Evolutionary conservation across 1,140 invertebrate genomes (phyloP).

Genomic region (Rhopalosiphum padi): DNA sequence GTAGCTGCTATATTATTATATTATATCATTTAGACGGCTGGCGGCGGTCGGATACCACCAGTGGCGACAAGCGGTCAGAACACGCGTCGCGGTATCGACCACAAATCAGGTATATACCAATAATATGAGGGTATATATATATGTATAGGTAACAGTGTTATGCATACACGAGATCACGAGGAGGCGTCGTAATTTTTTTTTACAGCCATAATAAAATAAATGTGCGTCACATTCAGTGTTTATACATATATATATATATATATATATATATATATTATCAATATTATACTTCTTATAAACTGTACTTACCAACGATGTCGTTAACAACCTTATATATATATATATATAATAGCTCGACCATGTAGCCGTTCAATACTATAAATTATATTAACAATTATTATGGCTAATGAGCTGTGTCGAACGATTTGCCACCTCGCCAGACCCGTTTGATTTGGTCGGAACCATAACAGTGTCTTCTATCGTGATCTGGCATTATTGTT

Average conservation of each 20-base stretch:
- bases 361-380: neutral
- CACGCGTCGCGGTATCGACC: neutral
- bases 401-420: neutral
- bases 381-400: neutral
- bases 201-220: conserved; percentile 14
- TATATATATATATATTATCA: neutral
- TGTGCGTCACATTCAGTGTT: neutral
- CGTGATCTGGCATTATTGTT: neutral
- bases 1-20: neutral
- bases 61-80: neutral
- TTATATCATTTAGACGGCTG: neutral
- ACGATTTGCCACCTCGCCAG: neutral
- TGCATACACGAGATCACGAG: neutral
- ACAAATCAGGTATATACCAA: neutral
- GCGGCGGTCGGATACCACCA: neutral
- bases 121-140: neutral
- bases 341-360: neutral
- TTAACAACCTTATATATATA: neutral
- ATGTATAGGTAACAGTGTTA: neutral
- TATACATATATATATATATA: neutral
- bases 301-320: neutral
- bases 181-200: neutral
- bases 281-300: neutral
- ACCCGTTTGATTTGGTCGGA: neutral
- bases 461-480: neutral